Evolutionary conservation across 2,113 vertebrate species (phyloP).

Genomic region (Prinia subflava): DNA sequence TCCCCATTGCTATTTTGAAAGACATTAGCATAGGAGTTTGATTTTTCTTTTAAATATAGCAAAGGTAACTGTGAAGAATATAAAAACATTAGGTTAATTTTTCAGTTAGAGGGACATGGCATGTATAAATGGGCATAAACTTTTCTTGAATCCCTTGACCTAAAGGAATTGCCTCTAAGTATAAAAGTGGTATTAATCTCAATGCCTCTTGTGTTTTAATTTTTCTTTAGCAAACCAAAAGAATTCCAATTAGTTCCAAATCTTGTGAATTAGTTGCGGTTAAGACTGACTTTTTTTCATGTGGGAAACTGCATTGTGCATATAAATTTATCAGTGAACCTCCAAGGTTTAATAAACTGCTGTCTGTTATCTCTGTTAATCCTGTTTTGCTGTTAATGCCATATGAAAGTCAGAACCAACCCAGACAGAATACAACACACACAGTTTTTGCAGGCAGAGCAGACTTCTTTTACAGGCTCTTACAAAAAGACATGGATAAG

Average conservation of each 20-base stretch:
- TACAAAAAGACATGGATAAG: background rate
- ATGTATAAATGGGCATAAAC: background rate
- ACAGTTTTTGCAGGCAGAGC: background rate
- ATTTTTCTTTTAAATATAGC: background rate
- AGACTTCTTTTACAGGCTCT: background rate
- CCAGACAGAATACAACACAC: background rate
- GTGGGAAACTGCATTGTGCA: background rate
- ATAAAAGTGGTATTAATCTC: background rate
- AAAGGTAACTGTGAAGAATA: background rate
- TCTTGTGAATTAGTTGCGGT: background rate
- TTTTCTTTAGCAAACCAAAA: background rate
- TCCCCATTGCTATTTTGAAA: background rate
- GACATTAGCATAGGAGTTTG: background rate
- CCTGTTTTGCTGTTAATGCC: background rate
- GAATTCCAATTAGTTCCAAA: background rate
- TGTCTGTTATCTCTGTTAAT: background rate
- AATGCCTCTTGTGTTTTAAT: background rate
- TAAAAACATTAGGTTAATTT: background rate
- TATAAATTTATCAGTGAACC: background rate
- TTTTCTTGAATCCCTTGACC: background rate
- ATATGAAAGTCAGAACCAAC: background rate
- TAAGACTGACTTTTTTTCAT: background rate
- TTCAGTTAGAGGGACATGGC: fast-evolving
- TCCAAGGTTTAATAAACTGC: background rate
- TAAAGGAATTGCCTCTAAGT: background rate